Evolutionary conservation across 2,113 vertebrate genomes (phyloP).

Genomic region (Periophthalmus modestus): DNA sequence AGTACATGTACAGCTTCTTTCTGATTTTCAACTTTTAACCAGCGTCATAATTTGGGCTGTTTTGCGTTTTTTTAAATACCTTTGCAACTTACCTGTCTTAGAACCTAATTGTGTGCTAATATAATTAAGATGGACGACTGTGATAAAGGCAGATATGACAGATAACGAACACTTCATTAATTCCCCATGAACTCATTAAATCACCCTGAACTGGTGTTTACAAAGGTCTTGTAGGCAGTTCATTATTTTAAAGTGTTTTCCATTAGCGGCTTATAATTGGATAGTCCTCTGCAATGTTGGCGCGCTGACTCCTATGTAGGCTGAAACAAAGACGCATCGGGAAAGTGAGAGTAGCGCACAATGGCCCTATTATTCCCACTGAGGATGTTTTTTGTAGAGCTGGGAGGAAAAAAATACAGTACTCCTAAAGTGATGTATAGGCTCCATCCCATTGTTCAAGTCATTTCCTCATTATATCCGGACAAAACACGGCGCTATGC

Average conservation of each 20-base stretch:
- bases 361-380: constrained; percentile 55
- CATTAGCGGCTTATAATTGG: constrained; percentile 67
- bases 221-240: constrained; percentile 47
- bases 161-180: constrained; percentile 51
- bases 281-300: constrained; percentile 50
- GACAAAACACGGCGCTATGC: constrained; percentile 41
- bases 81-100: background rate
- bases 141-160: constrained; percentile 46
- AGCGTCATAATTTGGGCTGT: background rate
- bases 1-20: background rate
- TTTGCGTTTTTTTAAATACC: background rate
- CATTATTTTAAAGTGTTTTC: constrained; percentile 63
- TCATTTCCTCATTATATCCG: constrained; percentile 59
- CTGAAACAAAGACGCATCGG: constrained; percentile 57
- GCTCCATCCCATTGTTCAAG: constrained; percentile 52
- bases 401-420: constrained; percentile 30
- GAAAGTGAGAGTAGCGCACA: constrained; percentile 48
- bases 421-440: constrained; percentile 49
- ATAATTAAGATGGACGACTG: constrained; percentile 34
- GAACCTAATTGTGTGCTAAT: constrained; percentile 18
- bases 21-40: background rate
- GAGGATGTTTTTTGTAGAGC: constrained; percentile 56
- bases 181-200: constrained; percentile 57
- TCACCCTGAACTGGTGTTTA: constrained; percentile 56
- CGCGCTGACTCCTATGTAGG: constrained; percentile 43